Evolutionary conservation across 2,113 vertebrate species (phyloP), one percentile per base, ranked within the genome.

Genomic region (Aphyosemion australe): DNA sequence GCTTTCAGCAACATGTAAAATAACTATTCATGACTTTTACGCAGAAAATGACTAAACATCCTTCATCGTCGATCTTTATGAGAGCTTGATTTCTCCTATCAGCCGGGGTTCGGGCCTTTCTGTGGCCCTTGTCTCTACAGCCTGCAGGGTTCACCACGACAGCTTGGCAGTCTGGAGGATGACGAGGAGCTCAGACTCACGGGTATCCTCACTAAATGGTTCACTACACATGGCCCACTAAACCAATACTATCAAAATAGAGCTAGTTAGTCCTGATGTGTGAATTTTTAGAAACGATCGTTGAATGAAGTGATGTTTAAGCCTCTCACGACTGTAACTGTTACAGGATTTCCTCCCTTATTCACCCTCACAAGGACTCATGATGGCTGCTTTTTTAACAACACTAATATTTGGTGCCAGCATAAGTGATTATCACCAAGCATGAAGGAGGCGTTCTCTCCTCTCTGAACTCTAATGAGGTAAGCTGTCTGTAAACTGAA

Each of bases 401-500:
- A 48, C 9, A 47, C 5, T n/a, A 18, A 11, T 19, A 19, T 48
- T 48, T 19, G 45, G 16, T 1, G 16, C 15, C 46, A 48, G 46
- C 46, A 48, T 48, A 18, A 26, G 8, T 48, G 46, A 48, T 48
- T 19, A 48, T 48, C 46, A 11, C 18, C 1, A 8, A 19, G n/a
- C 46, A 48, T 48, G 46, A 19, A 19, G 46, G n/a, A 9, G n/a
- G 18, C 10, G n/a, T 37, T 37, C 6, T 34, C 15, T 18, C 16
- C 52, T 6, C 15, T 4, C 34, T 37, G 34, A 26, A 37, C 34
- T 6, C 16, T 18, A 5, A 76, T 69, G 76, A 81, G 72, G 83
- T 78, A 46, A 71, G 49, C 37, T 80, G 81, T 79, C 66, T 72
- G 54, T 79, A 46, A 82, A 74, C 68, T 49, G 43, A 50, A 61